A percentile compares a stretch with the other conserved stretches of the same genome.
Conservation (phyloP, 2,797 vertebrate species). For the Hirundo rustica region DNA sequence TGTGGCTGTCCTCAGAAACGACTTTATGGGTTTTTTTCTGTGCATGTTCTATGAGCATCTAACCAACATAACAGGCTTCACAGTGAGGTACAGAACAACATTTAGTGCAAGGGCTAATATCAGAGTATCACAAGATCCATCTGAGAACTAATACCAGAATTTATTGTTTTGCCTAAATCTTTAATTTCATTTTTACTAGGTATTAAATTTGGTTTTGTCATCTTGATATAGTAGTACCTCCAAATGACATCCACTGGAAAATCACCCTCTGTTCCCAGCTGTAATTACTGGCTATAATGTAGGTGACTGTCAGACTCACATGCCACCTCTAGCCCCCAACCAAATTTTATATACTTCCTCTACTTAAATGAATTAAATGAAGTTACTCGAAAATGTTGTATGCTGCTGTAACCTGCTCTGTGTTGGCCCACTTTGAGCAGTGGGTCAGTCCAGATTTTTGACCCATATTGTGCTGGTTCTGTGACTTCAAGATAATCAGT, state of each 20-base stretch:
- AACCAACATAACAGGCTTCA: neutral
- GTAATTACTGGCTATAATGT: neutral
- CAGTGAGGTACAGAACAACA: neutral
- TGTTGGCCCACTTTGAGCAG: neutral
- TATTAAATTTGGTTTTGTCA: neutral
- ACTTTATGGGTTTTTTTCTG: neutral
- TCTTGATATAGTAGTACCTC: neutral
- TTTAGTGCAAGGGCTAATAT: neutral
- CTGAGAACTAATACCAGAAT: neutral
- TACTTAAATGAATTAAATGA: neutral
- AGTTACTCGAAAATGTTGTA: neutral
- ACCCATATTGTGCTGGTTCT: neutral
- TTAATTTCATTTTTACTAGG: neutral
- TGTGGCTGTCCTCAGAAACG: neutral
- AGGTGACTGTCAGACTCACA: neutral
- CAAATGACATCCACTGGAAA: neutral
- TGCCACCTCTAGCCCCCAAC: rapidly evolving
- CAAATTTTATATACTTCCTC: neutral
- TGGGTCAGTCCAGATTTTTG: neutral
- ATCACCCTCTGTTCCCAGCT: neutral
- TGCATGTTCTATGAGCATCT: neutral
- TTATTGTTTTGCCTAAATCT: neutral
- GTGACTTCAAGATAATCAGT: neutral
- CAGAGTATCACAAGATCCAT: neutral
- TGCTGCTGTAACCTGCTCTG: neutral